Conservation (phyloP, 2,113 vertebrate genomes). For the Poecilia latipinna region DNA sequence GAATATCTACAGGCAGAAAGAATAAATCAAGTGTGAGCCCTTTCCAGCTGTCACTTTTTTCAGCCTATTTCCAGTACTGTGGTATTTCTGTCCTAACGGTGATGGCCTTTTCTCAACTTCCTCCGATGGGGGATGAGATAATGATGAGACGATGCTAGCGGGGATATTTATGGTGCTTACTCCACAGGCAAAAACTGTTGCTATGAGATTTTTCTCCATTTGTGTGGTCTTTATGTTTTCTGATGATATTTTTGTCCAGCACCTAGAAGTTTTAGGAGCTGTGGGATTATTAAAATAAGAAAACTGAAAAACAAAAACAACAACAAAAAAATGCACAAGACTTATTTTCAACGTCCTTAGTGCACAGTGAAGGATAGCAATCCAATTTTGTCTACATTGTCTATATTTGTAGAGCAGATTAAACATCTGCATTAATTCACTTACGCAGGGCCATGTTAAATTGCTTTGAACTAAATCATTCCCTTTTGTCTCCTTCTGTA, state of each 20-base stretch:
- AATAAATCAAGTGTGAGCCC: not conserved
- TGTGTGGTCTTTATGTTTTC: not conserved
- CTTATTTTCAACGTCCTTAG: no score
- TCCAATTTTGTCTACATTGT: no score
- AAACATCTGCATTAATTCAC: no score
- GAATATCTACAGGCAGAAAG: not conserved
- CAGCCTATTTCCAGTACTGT: not conserved
- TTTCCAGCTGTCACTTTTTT: not conserved
- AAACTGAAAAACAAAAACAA: no score
- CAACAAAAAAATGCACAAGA: no score
- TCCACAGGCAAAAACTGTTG: not conserved
- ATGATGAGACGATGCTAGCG: not conserved
- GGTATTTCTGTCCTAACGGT: not conserved
- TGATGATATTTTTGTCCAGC: not conserved
- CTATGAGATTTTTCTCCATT: not conserved
- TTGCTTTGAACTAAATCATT: no score
- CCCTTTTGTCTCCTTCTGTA: no score
- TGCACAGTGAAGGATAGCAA: no score
- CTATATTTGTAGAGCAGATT: no score
- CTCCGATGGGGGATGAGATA: not conserved
- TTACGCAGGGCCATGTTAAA: no score
- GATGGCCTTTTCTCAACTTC: not conserved
- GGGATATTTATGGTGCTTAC: conserved; percentile 1
- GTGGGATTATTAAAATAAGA: not conserved
- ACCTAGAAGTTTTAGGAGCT: not conserved